Evolutionary conservation across 2,113 vertebrate species (phyloP).

Genomic region (Picathartes gymnocephalus): DNA sequence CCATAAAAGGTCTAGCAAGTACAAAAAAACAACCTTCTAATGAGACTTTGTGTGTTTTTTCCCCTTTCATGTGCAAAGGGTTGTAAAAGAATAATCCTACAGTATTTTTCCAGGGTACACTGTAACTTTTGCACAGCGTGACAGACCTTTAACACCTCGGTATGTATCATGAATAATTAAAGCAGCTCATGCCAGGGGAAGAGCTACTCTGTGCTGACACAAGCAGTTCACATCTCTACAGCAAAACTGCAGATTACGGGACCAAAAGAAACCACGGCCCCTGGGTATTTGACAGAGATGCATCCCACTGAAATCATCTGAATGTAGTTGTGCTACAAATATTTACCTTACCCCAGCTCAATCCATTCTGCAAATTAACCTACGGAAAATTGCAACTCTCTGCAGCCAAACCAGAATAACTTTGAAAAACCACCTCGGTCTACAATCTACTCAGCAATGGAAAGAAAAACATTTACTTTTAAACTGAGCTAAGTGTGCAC

Average conservation of each 20-base stretch:
- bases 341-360: neutral
- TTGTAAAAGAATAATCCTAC: neutral
- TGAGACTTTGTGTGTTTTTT: neutral
- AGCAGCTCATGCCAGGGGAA: neutral
- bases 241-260: neutral
- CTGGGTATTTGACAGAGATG: neutral
- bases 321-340: neutral
- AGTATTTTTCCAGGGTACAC: neutral
- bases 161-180: neutral
- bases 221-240: neutral
- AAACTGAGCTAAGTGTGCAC: neutral
- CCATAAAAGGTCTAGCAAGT: neutral
- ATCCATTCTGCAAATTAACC: neutral
- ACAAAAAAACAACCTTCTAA: neutral
- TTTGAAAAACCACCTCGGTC: neutral
- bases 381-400: neutral
- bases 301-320: neutral
- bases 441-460: neutral
- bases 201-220: neutral
- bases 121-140: neutral
- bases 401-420: conserved; percentile 9
- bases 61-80: neutral
- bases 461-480: neutral
- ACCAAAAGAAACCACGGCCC: neutral
- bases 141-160: neutral